Conservation (phyloP, 2,797 vertebrate species). For the Astyanax mexicanus region DNA sequence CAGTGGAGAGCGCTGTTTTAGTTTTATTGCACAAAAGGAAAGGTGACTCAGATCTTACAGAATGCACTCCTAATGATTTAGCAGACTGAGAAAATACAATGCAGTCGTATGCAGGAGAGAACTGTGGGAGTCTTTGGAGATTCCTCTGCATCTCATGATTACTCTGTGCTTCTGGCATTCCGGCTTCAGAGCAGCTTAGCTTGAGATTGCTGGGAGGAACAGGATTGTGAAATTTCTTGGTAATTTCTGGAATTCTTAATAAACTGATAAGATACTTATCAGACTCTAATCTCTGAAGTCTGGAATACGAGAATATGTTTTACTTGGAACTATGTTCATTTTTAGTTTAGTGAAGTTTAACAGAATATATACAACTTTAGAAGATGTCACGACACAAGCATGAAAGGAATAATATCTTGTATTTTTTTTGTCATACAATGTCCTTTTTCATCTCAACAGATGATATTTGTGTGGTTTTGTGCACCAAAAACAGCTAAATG, state of each 20-base stretch:
- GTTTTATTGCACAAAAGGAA: not conserved
- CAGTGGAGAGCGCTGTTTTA: slow-evolving; percentile 10
- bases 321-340: not conserved
- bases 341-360: not conserved
- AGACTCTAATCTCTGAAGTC: not conserved
- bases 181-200: slow-evolving; percentile 1
- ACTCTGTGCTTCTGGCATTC: not conserved
- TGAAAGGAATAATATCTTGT: too few species aligned
- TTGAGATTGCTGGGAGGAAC: not conserved
- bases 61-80: slow-evolving; percentile 11
- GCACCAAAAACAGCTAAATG: too few species aligned
- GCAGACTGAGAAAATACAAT: slow-evolving; percentile 23
- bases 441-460: too few species aligned
- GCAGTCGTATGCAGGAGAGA: not conserved
- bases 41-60: slow-evolving; percentile 2
- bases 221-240: slow-evolving; percentile 14
- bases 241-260: slow-evolving; percentile 4
- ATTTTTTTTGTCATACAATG: too few species aligned
- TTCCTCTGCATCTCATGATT: slow-evolving; percentile 5
- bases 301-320: not conserved
- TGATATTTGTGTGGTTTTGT: too few species aligned
- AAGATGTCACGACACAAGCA: not conserved
- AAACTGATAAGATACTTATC: not conserved
- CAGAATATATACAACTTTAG: too few species aligned
- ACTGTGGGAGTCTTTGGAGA: not conserved